These are phyloP conservation scores for Eublepharis macularius DNA, from an alignment of 2,113 vertebrate genomes.

Conservation along the genomic window DNA sequence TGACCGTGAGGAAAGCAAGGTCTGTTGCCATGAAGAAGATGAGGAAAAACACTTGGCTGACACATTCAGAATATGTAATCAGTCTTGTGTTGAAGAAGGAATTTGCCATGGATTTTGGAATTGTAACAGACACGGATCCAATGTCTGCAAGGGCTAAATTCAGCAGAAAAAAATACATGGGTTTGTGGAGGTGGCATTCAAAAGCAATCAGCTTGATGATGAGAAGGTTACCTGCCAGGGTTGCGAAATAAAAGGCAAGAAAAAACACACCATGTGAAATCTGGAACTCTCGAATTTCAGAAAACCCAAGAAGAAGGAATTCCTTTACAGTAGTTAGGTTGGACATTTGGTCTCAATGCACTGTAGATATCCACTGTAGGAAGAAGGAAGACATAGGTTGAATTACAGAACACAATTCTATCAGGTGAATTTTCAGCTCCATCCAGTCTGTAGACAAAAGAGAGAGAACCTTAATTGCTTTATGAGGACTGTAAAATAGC, in stretches of 20 bases:
- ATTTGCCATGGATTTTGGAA: slow-evolving; percentile 8
- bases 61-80: slow-evolving; percentile 27
- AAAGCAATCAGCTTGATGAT: background rate
- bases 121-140: background rate
- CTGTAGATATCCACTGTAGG: too few relatives aligned
- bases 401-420: too few relatives aligned
- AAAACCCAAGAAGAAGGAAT: background rate
- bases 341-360: background rate
- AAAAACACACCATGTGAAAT: background rate
- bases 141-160: background rate
- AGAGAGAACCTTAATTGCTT: too few relatives aligned
- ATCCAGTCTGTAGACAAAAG: too few relatives aligned
- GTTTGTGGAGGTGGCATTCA: background rate
- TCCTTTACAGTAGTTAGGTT: background rate
- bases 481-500: too few relatives aligned
- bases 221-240: background rate
- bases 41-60: background rate
- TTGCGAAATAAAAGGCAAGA: background rate
- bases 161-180: background rate
- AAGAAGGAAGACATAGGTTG: too few relatives aligned
- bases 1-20: background rate
- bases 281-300: background rate
- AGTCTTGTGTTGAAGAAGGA: background rate
- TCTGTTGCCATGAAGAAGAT: background rate
- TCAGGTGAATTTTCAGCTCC: too few relatives aligned